Evolutionary conservation across 2,888 invertebrate genomes (phyloP), one percentile per base, ranked within the genome.

Genomic region (Tigriopus californicus): DNA sequence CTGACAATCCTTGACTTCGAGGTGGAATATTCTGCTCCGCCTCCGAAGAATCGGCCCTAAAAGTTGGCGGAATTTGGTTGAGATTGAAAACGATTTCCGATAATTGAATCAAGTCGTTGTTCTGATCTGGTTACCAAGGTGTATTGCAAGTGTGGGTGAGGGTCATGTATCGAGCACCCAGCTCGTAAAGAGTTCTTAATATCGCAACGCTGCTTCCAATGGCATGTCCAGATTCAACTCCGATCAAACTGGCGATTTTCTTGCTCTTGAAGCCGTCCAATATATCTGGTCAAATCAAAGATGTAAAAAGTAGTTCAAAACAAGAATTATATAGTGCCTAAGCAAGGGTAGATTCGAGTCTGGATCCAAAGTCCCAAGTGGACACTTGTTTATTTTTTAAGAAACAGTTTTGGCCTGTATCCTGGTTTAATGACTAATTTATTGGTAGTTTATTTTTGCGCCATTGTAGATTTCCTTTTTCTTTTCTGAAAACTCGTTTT

Each of bases 61-160:
- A 12, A 12, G 18, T 13, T 18, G 10, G 10, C 10, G 10, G 11
- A 48, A 48, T 12, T 10, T 18, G n/a, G 15, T 48, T 48, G 15
- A 48, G 10, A 11, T 18, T n/a, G 15, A 18, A 18, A n/a, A 18
- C 10, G 48, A 48, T n/a, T 18, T 18, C 12, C 10, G 10, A 11
- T 13, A 11, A 12, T 48, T 48, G 13, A 48, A 12, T 48, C 13
- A 18, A 18, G 13, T n/a, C n/a, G n/a, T n/a, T n/a, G n/a, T 11
- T 18, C 11, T 48, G 13, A 48, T 12, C 15, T 20, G 64, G 72
- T 70, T 70, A 79, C 91, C 91, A 91, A 63, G 86, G 82, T 57
- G 86, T 89, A 73, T 89, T 87, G 71, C 91, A 91, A 66, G 83
- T 85, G 72, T 91, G 90, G 58, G 91, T 91, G 62, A 92, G 77